Evolutionary conservation across 2,113 vertebrate species (phyloP), one percentile per base, ranked within the genome.

Genomic region (Periophthalmodon schlosseri): DNA sequence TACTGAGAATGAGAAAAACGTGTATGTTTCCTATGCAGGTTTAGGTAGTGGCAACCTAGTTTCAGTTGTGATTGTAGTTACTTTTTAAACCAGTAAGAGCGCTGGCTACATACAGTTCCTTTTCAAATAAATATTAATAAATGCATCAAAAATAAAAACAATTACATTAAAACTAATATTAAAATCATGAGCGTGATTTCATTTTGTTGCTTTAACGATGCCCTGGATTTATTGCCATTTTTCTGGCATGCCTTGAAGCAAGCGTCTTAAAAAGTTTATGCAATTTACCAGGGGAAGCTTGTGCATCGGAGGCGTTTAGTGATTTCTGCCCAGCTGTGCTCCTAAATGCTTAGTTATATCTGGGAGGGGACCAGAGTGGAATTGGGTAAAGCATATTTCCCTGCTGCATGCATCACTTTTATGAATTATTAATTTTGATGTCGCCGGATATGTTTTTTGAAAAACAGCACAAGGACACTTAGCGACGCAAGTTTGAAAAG

Each of bases 371-470:
- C 44, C 28, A 57, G 76, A 63, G n/a, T 21, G 52, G 52, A 81
- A 74, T 54, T 68, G 23, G 23, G 28, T 72, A 69, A 68, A 74
- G 68, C 76, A 33, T 70, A 74, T 77, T 89, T 78, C 63, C 20
- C 46, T 60, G 28, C 63, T 72, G 82, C 83, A 44, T 7, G 39
- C 39, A 83, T 86, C 84, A 82, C 76, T 77, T 69, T 75, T 61
- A 56, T 91, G 77, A 91, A 93, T 91, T 79, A 86, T 89, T 89
- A 66, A 91, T 39, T 57, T 60, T 34, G 66, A 70, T 69, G 85
- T 89, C 58, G 72, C 78, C 75, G 72, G 84, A 77, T 77, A 69
- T 80, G 68, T 72, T 86, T 28, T 83, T 68, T 73, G 34, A 69
- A 79, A 14, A 50, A 69, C 70, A 81, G 79, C 65, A 46, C 73